Percentiles rank a stretch among this genome's conserved stretches.
Evolutionary conservation across 1,140 invertebrate species (phyloP).

Genomic region (Drosophila guanche): DNA sequence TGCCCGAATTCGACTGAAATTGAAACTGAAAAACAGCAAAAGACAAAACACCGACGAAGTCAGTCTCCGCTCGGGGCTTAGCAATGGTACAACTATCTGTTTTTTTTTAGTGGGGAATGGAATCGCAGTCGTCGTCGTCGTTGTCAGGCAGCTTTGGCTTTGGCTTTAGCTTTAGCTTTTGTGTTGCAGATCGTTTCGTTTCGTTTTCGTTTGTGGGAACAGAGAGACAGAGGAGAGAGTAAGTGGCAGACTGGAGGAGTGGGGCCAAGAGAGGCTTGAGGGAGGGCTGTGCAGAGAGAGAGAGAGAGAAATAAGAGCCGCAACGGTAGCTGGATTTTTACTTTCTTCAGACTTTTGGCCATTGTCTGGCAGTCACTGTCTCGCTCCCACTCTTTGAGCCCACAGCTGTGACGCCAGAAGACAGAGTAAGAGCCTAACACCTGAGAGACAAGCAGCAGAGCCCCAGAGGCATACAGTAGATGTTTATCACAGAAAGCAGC

Average conservation of each 20-base stretch:
- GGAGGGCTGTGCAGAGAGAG: too few relatives aligned
- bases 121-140: constrained; percentile 5
- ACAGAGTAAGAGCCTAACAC: too few relatives aligned
- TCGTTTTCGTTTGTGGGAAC: constrained; percentile 60
- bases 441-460: too few relatives aligned
- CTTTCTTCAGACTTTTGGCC: constrained; percentile 62
- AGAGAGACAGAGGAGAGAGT: background rate
- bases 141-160: constrained; percentile 54
- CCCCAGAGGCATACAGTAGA: too few relatives aligned
- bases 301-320: constrained; percentile 34
- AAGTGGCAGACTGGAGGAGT: too few relatives aligned
- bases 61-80: constrained; percentile 14
- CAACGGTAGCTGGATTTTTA: constrained; percentile 70
- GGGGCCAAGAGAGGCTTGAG: too few relatives aligned
- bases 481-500: too few relatives aligned
- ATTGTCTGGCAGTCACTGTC: constrained; percentile 13
- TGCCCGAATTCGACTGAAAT: constrained; percentile 79
- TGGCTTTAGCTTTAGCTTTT: constrained; percentile 54
- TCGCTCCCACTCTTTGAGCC: background rate
- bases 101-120: too few relatives aligned
- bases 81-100: too few relatives aligned
- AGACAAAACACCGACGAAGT: constrained; percentile 60
- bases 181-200: constrained; percentile 49
- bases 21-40: constrained; percentile 76
- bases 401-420: background rate